Evolutionary conservation across 2,888 invertebrate genomes (phyloP).

Genomic region (Plemyria rubiginata): DNA sequence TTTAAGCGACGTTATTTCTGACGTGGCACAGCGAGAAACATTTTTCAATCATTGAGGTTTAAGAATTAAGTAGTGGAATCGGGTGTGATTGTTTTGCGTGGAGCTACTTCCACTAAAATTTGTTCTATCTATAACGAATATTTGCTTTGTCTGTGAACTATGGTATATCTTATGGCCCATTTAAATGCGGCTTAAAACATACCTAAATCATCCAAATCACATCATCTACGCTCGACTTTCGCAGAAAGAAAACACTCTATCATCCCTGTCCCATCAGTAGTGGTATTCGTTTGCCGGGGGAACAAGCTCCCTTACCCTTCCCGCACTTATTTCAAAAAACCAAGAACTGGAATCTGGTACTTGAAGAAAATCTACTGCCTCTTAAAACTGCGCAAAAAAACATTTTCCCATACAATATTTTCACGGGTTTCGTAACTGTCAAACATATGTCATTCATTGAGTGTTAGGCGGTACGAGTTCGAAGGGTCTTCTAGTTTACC

Average conservation of each 20-base stretch:
- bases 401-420: too few relatives aligned
- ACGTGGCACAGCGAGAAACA: not conserved
- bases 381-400: too few relatives aligned
- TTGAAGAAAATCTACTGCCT: too few relatives aligned
- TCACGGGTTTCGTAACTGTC: too few relatives aligned
- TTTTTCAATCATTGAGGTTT: not conserved
- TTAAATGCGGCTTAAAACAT: not conserved
- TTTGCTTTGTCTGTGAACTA: not conserved
- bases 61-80: too few relatives aligned
- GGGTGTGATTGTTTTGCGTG: too few relatives aligned
- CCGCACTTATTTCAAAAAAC: not conserved
- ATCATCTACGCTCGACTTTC: constrained; percentile 5
- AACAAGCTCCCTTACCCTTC: not conserved
- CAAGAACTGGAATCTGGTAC: too few relatives aligned
- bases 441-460: too few relatives aligned
- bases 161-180: constrained; percentile 1
- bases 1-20: constrained; percentile 11
- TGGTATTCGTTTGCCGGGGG: not conserved
- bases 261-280: constrained; percentile 13
- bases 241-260: constrained; percentile 11
- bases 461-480: too few relatives aligned
- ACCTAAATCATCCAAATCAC: constrained; percentile 7
- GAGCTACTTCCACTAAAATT: too few relatives aligned
- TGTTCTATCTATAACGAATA: too few relatives aligned
- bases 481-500: too few relatives aligned